These are phyloP conservation scores for Parascotia fuliginaria DNA, from an alignment of 2,888 invertebrate genomes.

Conservation along the genomic window DNA sequence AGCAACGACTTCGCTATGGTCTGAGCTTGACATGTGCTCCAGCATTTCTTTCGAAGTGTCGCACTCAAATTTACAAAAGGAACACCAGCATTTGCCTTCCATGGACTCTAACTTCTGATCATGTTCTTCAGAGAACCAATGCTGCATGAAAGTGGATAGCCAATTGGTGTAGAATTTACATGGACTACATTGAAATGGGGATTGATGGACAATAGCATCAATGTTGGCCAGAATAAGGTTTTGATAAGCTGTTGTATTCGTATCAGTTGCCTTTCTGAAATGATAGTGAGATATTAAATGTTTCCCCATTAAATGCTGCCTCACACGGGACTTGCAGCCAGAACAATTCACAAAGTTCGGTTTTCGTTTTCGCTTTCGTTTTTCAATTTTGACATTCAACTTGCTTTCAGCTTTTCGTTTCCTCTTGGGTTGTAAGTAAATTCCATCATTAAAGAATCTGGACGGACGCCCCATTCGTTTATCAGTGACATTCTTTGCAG, in stretches of 20 bases:
- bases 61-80: constrained; percentile 90
- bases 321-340: constrained; percentile 90
- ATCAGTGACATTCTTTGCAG: constrained; percentile 52
- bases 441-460: constrained; percentile 61
- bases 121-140: constrained; percentile 90
- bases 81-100: constrained; percentile 89
- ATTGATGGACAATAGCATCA: constrained; percentile 90
- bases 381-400: constrained; percentile 52
- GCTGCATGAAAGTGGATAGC: constrained; percentile 88
- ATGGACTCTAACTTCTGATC: constrained; percentile 75
- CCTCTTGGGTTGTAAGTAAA: constrained; percentile 58
- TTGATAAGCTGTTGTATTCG: constrained; percentile 83
- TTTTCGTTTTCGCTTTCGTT: constrained; percentile 83
- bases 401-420: constrained; percentile 49
- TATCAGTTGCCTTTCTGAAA: constrained; percentile 89
- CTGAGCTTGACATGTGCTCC: constrained; percentile 87
- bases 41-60: constrained; percentile 88
- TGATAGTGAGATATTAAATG: constrained; percentile 95
- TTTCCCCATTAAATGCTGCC: constrained; percentile 90
- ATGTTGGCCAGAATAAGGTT: constrained; percentile 91
- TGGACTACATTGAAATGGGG: constrained; percentile 93
- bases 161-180: constrained; percentile 95
- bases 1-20: constrained; percentile 90
- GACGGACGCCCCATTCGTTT: constrained; percentile 72
- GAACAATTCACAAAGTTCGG: constrained; percentile 88